These are phyloP conservation scores for Tamias sibiricus DNA, from an alignment of 2,113 vertebrate genomes.

Conservation along the genomic window DNA sequence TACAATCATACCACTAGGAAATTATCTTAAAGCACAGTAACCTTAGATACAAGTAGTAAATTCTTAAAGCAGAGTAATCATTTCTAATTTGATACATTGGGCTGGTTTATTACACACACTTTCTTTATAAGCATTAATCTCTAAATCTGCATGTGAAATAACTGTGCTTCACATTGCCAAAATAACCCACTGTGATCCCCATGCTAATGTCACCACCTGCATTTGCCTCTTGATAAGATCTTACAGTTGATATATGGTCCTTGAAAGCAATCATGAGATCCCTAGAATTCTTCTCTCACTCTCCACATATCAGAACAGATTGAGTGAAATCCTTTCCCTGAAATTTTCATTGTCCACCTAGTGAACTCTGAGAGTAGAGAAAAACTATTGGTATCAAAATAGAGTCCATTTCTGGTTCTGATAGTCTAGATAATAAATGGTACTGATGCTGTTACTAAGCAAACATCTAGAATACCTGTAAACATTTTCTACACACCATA, in stretches of 20 bases:
- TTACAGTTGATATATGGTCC: not conserved
- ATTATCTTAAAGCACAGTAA: not conserved
- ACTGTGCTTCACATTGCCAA: not conserved
- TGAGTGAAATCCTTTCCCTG: not conserved
- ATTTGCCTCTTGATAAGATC: not conserved
- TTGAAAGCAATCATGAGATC: not conserved
- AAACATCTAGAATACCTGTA: not conserved
- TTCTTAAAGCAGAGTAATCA: not conserved
- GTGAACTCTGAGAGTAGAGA: not conserved
- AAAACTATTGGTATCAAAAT: not conserved
- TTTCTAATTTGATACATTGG: not conserved
- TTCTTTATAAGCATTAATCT: not conserved
- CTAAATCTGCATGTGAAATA: not conserved
- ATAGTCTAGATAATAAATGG: not conserved
- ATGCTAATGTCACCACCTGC: not conserved
- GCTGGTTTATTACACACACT: not conserved
- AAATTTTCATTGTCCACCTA: not conserved
- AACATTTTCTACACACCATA: not conserved
- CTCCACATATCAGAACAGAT: not conserved
- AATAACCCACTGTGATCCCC: not conserved
- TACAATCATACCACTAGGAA: not conserved
- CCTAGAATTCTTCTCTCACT: not conserved
- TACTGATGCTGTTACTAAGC: no score
- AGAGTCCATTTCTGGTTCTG: not conserved
- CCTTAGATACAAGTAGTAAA: not conserved